Evolutionary conservation across 2,888 invertebrate genomes (phyloP).

Genomic region (Lysandra bellargus): DNA sequence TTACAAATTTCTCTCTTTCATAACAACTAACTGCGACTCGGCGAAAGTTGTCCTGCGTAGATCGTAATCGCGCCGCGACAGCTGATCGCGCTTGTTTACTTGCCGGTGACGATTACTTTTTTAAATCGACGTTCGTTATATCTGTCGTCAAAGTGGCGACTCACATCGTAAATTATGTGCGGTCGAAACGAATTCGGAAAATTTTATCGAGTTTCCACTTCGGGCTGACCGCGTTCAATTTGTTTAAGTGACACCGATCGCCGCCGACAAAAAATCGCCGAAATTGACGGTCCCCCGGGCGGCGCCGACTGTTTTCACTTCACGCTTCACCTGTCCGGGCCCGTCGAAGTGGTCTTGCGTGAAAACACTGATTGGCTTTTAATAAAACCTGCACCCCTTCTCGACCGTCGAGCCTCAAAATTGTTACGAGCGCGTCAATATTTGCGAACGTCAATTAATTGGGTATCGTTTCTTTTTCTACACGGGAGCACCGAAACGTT

Average conservation of each 20-base stretch:
- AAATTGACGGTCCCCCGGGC: conserved; percentile 61
- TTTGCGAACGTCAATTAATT: conserved; percentile 10
- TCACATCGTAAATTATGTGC: conserved; percentile 9
- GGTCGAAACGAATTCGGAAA: neutral
- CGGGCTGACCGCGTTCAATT: conserved; percentile 56
- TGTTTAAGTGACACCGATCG: conserved; percentile 80
- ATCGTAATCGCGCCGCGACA: conserved; percentile 80
- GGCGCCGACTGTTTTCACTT: conserved; percentile 63
- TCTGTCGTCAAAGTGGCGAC: neutral
- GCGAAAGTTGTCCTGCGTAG: conserved; percentile 82
- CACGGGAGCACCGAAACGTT: neutral
- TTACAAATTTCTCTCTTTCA: conserved; percentile 82
- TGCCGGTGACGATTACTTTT: neutral
- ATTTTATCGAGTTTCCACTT: neutral
- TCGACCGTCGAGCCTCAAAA: conserved; percentile 9
- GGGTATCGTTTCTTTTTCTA: conserved; percentile 17
- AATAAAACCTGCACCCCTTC: conserved; percentile 45
- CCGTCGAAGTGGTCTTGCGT: conserved; percentile 57
- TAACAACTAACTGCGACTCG: conserved; percentile 82
- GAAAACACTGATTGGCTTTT: conserved; percentile 71
- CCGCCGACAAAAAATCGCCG: conserved; percentile 71
- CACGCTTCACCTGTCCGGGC: conserved; percentile 67
- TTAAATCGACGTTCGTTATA: neutral
- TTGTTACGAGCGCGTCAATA: conserved; percentile 17
- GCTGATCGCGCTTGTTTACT: conserved; percentile 68